Conservation (phyloP, 2,797 vertebrate species). For the Dermochelys coriacea region DNA sequence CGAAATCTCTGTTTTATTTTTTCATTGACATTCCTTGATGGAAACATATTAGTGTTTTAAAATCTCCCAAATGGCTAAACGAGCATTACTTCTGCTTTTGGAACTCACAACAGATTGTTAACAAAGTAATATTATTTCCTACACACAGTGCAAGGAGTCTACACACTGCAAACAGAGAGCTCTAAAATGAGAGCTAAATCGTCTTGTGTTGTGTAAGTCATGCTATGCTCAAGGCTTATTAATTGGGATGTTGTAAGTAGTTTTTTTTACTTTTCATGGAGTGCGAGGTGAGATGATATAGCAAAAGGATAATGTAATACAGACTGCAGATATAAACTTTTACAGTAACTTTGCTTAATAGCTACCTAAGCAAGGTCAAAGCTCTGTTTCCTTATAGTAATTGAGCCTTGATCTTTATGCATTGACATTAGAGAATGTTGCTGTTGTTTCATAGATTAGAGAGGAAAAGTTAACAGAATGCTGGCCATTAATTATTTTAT, state of each 20-base stretch:
- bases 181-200: background rate
- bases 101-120: background rate
- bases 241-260: background rate
- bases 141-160: background rate
- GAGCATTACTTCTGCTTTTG: background rate
- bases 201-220: background rate
- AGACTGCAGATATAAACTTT: background rate
- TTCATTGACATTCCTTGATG: background rate
- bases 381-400: background rate
- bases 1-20: accelerated
- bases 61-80: background rate
- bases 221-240: background rate
- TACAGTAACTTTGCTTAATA: background rate
- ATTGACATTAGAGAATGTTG: background rate
- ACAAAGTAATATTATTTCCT: background rate
- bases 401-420: background rate
- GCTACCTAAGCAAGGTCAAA: background rate
- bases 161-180: background rate
- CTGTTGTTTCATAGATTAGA: background rate
- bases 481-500: background rate
- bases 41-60: background rate
- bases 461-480: background rate
- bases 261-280: background rate
- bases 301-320: background rate
- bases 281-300: background rate